Conservation (phyloP, 30 jellyfish, hydroid and myxozoan species). For the Pseudorhiza aurosa region DNA sequence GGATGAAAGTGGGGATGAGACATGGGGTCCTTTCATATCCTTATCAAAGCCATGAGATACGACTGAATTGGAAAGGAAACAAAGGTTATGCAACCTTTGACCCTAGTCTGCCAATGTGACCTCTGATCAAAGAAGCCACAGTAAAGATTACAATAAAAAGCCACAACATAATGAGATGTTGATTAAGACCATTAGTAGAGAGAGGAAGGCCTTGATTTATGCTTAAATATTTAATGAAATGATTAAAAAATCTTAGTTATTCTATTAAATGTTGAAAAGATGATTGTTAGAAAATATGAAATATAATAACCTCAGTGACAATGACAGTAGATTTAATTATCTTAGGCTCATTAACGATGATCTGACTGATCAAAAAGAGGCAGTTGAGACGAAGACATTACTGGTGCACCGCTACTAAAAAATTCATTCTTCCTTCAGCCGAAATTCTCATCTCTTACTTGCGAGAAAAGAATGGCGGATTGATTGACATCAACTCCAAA, state of each 20-base stretch:
- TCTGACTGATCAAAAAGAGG: no score
- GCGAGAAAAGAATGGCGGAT: no score
- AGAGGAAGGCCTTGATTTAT: background rate
- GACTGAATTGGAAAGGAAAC: background rate
- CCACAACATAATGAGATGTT: conserved; percentile 5
- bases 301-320: no score
- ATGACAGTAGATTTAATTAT: no score
- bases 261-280: background rate
- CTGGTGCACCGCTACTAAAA: no score
- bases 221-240: background rate
- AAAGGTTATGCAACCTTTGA: background rate
- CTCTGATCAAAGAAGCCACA: background rate
- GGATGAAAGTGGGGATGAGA: no score
- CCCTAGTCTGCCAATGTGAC: background rate
- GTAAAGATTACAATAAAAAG: background rate
- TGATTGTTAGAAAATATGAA: background rate
- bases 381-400: no score
- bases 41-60: background rate
- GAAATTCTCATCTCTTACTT: no score
- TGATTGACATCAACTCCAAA: no score
- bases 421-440: no score
- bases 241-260: background rate
- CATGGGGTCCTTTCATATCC: background rate
- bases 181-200: background rate
- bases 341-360: no score